phyloP scores from a whole-genome alignment of 2,797 vertebrate species.

The Esox lucius region DNA sequence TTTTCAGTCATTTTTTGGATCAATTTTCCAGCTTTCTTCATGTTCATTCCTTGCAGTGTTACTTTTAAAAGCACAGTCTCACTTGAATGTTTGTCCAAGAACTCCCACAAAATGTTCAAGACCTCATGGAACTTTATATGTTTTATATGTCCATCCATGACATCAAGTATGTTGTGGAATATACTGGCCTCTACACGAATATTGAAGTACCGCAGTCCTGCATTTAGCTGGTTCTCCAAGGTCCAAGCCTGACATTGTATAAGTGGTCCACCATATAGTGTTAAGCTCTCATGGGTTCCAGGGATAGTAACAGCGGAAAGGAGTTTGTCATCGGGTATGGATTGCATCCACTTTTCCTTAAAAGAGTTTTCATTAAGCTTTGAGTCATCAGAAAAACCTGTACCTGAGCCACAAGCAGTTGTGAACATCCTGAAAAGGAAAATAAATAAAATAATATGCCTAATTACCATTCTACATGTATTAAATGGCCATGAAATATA shows the following conservation, averaged over 20 bases:
- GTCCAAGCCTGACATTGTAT: slow-evolving; percentile 52
- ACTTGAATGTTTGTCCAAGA: slow-evolving; percentile 21
- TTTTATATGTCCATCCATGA: slow-evolving; percentile 39
- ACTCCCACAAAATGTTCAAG: slow-evolving; percentile 34
- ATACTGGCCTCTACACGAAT: slow-evolving; percentile 35
- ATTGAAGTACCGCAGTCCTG: slow-evolving; percentile 60
- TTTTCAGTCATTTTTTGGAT: slow-evolving; percentile 17
- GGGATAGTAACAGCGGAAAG: slow-evolving; percentile 61
- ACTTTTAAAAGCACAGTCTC: slow-evolving; percentile 59
- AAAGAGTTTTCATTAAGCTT: neutral
- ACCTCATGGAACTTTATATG: slow-evolving; percentile 27
- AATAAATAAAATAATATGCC: neutral
- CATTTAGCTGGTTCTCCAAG: slow-evolving; percentile 51
- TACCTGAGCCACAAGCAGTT: slow-evolving; percentile 21
- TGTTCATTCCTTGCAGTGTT: slow-evolving; percentile 14
- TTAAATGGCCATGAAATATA: neutral
- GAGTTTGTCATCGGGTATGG: slow-evolving; percentile 40
- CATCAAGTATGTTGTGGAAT: neutral
- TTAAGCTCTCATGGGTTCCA: slow-evolving; percentile 57
- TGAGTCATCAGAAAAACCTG: slow-evolving; percentile 44
- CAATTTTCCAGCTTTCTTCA: accelerated
- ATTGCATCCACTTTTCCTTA: slow-evolving; percentile 57
- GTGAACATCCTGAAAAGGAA: slow-evolving; percentile 35
- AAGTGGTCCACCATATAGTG: slow-evolving; percentile 34
- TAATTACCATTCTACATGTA: neutral